Evolutionary conservation across 1,140 invertebrate species (phyloP), one percentile per base, ranked within the genome.

Genomic region (Camponotus vicinus): DNA sequence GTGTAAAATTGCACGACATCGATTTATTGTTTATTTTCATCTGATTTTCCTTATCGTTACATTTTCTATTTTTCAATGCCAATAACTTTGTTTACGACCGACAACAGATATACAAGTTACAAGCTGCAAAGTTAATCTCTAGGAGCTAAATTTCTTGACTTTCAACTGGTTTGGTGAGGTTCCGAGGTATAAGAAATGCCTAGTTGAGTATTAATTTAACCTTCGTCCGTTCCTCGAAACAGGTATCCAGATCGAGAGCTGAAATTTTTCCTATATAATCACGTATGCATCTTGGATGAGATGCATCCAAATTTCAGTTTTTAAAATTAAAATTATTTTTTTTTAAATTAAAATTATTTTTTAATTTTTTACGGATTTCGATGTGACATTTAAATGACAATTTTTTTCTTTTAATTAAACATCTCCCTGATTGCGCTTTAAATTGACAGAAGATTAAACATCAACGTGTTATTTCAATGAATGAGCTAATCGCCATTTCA

Each of bases 41-140:
- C 71, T 82, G 59, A 82, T 45, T 45, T 6, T 70, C 64, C 70
- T 82, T 71, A 37, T 82, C 21, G 34, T 70, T 55, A 71, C 21
- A 45, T 71, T 27, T 71, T 9, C 5, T 70, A 40, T 59, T 27
- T 82, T 49, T 80, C 64, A 21, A n/a, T 40, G 64, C 32, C 21
- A 37, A 7, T 27, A 13, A 27, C n/a, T 34, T 5, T n/a, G 15
- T 21, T 76, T 40, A 40, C 73, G 37, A 34, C 13, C 18, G 57
- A 49, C 71, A 61, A 83, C 32, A 49, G 13, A 59, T 42, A 18
- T 52, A 21, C 37, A 32, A 61, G 57, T 0, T 27, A 66, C 64
- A 45, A 55, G 11, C 42, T 11, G 32, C 18, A 67, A 57, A 21
- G 27, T 37, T 70, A 70, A 42, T 21, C 13, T 34, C 37, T 40